These are phyloP conservation scores for Crocodylus rhombifer DNA, from an alignment of 2,797 vertebrate species.

Conservation along the genomic window DNA sequence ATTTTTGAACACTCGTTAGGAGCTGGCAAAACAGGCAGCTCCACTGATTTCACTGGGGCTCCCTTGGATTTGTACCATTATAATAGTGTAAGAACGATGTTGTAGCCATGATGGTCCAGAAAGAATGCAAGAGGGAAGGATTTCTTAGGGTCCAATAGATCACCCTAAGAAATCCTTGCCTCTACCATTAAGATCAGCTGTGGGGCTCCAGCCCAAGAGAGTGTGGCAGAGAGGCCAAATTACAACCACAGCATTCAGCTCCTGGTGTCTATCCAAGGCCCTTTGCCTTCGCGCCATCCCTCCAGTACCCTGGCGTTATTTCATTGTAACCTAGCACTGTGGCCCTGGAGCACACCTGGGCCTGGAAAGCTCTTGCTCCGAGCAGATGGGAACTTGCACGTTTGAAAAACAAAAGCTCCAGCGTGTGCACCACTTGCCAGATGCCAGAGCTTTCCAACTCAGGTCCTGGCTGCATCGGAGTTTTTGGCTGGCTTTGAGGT, in stretches of 20 bases:
- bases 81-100: neutral
- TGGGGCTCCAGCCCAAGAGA: too few relatives aligned
- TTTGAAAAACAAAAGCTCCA: neutral
- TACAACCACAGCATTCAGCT: neutral
- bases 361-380: neutral
- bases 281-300: neutral
- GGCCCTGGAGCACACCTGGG: neutral
- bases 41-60: neutral
- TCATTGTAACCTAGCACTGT: neutral
- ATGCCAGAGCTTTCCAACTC: neutral
- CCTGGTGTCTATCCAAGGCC: neutral
- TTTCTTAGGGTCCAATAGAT: neutral
- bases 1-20: neutral
- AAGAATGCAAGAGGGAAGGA: neutral
- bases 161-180: too few relatives aligned
- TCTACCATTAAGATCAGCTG: too few relatives aligned
- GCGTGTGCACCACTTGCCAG: neutral
- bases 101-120: neutral
- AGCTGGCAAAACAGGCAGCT: neutral
- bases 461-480: neutral
- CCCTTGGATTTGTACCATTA: neutral
- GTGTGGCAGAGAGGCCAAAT: too few relatives aligned
- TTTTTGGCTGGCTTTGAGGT: too few relatives aligned
- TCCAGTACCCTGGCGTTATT: neutral
- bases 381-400: fast-evolving